phyloP scores from a whole-genome alignment of 2,888 invertebrate species.

The Clepsis dumicolana region DNA sequence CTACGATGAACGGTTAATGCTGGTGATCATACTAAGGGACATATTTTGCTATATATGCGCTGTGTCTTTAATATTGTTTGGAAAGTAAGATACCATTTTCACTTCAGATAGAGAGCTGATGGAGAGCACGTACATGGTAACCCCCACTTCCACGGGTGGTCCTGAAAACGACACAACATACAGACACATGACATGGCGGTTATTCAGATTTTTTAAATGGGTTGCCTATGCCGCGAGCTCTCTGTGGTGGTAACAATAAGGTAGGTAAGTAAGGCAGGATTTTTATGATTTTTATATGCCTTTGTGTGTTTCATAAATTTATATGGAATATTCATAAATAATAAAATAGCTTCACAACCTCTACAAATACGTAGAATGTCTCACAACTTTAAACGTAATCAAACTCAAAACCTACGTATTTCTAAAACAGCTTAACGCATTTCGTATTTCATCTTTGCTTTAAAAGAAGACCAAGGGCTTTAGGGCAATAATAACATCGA shows the following conservation, averaged over 20 bases:
- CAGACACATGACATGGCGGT: conserved; percentile 52
- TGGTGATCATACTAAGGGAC: conserved; percentile 81
- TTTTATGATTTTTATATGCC: too few relatives aligned
- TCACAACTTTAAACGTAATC: too few relatives aligned
- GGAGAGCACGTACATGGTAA: conserved; percentile 94
- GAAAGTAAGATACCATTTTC: conserved; percentile 88
- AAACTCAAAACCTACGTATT: too few relatives aligned
- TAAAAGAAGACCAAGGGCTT: too few relatives aligned
- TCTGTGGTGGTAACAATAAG: conserved; percentile 13
- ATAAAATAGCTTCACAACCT: too few relatives aligned
- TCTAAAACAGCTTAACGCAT: too few relatives aligned
- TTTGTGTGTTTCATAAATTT: too few relatives aligned
- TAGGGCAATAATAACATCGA: too few relatives aligned
- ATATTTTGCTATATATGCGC: conserved; percentile 80
- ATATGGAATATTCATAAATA: too few relatives aligned
- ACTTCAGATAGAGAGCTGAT: conserved; percentile 95
- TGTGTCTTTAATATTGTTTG: conserved; percentile 79
- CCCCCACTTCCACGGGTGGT: conserved; percentile 93
- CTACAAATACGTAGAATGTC: too few relatives aligned
- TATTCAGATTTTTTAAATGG: conserved; percentile 14
- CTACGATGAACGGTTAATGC: conserved; percentile 84
- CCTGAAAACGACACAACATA: conserved; percentile 88
- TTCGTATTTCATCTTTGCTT: too few relatives aligned
- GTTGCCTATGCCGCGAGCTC: conserved; percentile 28
- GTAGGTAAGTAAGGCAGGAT: too few relatives aligned